These are phyloP conservation scores for Camelus dromedarius DNA, from an alignment of 2,113 vertebrate species.

Conservation along the genomic window DNA sequence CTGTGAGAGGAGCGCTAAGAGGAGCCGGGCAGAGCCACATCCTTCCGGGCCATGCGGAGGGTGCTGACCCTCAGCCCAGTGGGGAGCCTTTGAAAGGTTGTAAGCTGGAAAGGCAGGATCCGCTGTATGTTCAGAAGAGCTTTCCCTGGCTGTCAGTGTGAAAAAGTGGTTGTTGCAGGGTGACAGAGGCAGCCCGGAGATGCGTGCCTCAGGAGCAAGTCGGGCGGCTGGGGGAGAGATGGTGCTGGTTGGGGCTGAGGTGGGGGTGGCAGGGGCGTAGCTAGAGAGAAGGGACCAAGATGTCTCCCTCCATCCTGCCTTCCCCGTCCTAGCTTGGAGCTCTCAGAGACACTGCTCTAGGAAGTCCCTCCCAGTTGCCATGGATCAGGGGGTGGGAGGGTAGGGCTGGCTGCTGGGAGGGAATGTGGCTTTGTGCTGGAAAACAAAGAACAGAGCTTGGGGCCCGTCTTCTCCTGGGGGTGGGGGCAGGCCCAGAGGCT, in stretches of 20 bases:
- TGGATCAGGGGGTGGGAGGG: neutral
- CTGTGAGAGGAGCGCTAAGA: neutral
- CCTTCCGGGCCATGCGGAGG: neutral
- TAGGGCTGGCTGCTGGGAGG: conserved; percentile 61
- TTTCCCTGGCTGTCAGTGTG: neutral
- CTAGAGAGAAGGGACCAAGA: neutral
- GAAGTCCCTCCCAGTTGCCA: conserved; percentile 72
- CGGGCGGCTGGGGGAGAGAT: neutral
- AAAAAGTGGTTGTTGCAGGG: neutral
- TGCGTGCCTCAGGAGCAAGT: accelerated
- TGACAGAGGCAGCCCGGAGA: neutral
- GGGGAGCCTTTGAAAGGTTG: neutral
- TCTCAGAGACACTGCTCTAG: neutral
- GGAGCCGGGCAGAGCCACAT: neutral
- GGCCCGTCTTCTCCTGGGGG: conserved; percentile 62
- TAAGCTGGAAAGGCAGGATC: neutral
- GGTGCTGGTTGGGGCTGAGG: neutral
- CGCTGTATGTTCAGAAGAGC: neutral
- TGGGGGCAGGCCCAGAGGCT: conserved; percentile 6
- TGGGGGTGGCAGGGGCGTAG: neutral
- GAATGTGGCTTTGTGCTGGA: conserved; percentile 79
- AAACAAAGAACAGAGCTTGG: conserved; percentile 84
- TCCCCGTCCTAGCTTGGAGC: neutral
- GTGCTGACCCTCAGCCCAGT: neutral
- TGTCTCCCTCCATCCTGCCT: neutral